These are phyloP conservation scores for Embiotoca jacksoni DNA, from an alignment of 2,113 vertebrate species.

Conservation along the genomic window DNA sequence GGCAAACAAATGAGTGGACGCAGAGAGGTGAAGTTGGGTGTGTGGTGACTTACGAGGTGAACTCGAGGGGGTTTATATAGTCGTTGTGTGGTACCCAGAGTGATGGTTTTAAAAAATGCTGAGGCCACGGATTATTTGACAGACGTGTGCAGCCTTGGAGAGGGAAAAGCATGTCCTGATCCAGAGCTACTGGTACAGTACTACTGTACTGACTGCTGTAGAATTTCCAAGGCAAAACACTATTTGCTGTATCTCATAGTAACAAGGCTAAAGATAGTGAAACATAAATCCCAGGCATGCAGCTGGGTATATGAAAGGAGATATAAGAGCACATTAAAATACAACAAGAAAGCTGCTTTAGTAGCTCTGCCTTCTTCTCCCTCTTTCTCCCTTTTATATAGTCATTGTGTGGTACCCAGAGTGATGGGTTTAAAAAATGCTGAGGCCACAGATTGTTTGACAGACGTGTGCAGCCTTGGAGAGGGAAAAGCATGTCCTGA, in stretches of 20 bases:
- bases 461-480: conserved; percentile 74
- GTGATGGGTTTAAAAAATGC: neutral
- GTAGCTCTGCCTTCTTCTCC: conserved; percentile 25
- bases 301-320: conserved; percentile 36
- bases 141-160: conserved; percentile 74
- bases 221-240: conserved; percentile 65
- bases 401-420: conserved; percentile 1
- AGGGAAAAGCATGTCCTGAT: conserved; percentile 81
- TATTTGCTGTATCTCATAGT: conserved; percentile 14
- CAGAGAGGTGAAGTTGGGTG: neutral
- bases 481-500: conserved; percentile 81
- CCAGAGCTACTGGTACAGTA: conserved; percentile 38
- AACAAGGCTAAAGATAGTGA: conserved; percentile 53
- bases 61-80: conserved; percentile 73
- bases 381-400: conserved; percentile 40
- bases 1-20: neutral
- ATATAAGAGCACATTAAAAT: conserved; percentile 43
- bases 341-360: conserved; percentile 40
- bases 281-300: conserved; percentile 4
- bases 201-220: conserved; percentile 2
- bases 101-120: conserved; percentile 4
- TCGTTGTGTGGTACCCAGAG: neutral
- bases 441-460: conserved; percentile 32
- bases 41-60: conserved; percentile 3
- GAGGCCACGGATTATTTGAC: conserved; percentile 29